Evolutionary conservation across 2,888 invertebrate species (phyloP).

Genomic region (Ennomos quercinarius): DNA sequence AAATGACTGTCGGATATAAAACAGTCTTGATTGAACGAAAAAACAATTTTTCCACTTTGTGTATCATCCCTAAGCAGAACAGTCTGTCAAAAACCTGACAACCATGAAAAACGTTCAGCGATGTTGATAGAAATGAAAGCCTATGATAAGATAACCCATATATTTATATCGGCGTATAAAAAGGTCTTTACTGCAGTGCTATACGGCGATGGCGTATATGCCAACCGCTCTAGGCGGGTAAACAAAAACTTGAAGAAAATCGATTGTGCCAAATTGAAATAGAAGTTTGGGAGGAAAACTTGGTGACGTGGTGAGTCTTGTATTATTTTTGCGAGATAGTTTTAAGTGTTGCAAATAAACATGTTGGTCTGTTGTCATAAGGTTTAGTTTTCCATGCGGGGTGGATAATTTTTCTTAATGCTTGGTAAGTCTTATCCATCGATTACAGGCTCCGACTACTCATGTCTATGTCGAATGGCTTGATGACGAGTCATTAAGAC

Average conservation of each 20-base stretch:
- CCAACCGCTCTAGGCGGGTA: constrained; percentile 4
- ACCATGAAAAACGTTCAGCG: constrained; percentile 34
- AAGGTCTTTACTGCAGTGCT: neutral
- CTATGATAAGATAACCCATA: constrained; percentile 15
- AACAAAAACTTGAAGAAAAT: constrained; percentile 22
- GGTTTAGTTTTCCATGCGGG: too few species aligned
- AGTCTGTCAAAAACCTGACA: constrained; percentile 16
- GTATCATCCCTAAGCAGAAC: neutral
- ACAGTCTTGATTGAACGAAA: too few species aligned
- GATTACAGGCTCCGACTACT: too few species aligned
- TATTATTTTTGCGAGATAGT: constrained; percentile 10
- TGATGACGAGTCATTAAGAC: too few species aligned
- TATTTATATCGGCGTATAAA: neutral
- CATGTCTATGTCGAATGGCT: too few species aligned
- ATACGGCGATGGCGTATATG: neutral
- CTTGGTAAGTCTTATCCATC: too few species aligned
- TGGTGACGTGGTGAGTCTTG: neutral
- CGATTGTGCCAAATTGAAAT: constrained; percentile 18
- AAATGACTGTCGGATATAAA: too few species aligned
- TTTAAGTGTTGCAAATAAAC: neutral
- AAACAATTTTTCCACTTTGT: too few species aligned
- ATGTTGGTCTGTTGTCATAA: too few species aligned
- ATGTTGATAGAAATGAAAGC: constrained; percentile 34
- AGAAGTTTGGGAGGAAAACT: constrained; percentile 14
- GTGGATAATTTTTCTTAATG: too few species aligned